Conservation (phyloP, 2,113 vertebrate species). For the Ahaetulla prasina region DNA sequence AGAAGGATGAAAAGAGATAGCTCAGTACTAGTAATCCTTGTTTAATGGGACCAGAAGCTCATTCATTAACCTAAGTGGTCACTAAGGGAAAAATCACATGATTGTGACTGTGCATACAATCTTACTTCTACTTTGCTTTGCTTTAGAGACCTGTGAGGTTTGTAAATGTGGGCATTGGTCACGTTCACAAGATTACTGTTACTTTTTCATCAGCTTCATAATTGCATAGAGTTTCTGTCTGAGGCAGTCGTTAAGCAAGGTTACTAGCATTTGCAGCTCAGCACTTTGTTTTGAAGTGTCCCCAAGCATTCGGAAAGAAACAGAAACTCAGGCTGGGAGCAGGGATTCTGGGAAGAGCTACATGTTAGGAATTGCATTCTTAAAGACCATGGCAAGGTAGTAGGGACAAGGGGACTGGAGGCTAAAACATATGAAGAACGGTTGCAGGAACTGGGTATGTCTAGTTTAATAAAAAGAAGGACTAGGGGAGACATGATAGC, state of each 20-base stretch:
- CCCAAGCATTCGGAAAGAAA: background rate
- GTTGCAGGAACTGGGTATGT: too few relatives aligned
- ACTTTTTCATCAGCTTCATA: background rate
- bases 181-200: background rate
- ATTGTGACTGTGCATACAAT: background rate
- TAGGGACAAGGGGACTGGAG: too few relatives aligned
- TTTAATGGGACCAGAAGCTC: background rate
- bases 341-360: background rate
- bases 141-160: background rate
- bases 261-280: background rate
- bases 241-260: background rate
- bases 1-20: background rate
- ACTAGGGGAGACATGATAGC: too few relatives aligned
- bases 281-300: background rate
- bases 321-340: background rate
- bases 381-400: background rate
- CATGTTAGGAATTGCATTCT: background rate
- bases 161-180: background rate
- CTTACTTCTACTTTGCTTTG: background rate
- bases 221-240: background rate
- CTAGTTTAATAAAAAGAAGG: too few relatives aligned
- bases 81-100: background rate
- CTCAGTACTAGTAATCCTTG: background rate
- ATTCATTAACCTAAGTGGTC: background rate
- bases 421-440: too few relatives aligned